Evolutionary conservation across 1,140 invertebrate species (phyloP), one percentile per base, ranked within the genome.

Genomic region (Cotesia chilonis): DNA sequence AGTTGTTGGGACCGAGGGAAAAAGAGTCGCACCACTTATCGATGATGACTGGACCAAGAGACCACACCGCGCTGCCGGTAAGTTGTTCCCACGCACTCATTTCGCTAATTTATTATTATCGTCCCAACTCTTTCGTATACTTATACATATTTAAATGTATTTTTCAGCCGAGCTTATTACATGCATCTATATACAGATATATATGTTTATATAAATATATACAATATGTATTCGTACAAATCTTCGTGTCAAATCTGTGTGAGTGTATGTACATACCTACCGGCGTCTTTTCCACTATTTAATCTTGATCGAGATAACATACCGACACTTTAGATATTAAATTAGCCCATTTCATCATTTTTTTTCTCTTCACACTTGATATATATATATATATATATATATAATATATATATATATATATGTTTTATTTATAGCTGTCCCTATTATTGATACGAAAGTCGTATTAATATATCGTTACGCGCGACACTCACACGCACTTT

Each of bases 31-130:
- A 68, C 84, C 84, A 41, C 78, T 85, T 47, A 81, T 85, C 69
- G 84, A 85, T 72, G 84, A 85, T 60, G 84, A 85, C 51, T 83
- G 81, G 83, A 78, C 82, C 52, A 84, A 80, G 14, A 82, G 80
- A 72, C 83, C 84, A n/a, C 82, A 82, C 72, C 79, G 83, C 1
- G 78, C 82, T 69, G 82, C 84, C 75, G 84, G 84, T 85, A 77
- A 85, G 82, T 28, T 47, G 14, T 52, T 68, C 51, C 61, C 37
- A 38, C 70, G 41, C 41, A 41, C 41, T 41, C 41, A 41, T 41
- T 41, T 41, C 10, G 41, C 41, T 41, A n/a, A 51, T 17, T n/a
- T 10, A 71, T 28, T 55, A 59, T 51, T 70, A 52, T 72, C 47
- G 36, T 51, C 55, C 14, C 60, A 35, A 4, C 35, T 60, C 4